Evolutionary conservation across 1,140 invertebrate genomes (phyloP).

Genomic region (Drosophila virilis): DNA sequence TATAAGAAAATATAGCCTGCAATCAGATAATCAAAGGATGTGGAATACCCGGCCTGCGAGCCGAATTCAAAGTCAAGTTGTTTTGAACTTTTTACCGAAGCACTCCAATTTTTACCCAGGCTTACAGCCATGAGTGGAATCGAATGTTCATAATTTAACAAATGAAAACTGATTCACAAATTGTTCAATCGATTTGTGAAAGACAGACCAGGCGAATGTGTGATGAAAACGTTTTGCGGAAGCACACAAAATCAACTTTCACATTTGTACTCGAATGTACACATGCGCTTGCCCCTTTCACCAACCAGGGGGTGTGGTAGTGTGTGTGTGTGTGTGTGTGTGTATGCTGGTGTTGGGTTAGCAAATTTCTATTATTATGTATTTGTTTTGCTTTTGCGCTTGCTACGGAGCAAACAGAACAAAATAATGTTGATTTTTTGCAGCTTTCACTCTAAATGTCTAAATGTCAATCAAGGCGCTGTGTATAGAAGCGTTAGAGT

Average conservation of each 20-base stretch:
- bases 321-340: background rate
- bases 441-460: constrained; percentile 56
- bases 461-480: constrained; percentile 46
- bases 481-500: background rate
- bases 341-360: constrained; percentile 5
- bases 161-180: too few relatives aligned
- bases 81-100: too few relatives aligned
- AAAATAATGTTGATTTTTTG: constrained; percentile 56
- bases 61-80: too few relatives aligned
- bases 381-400: constrained; percentile 50
- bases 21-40: too few relatives aligned
- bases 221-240: background rate
- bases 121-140: too few relatives aligned
- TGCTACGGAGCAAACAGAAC: constrained; percentile 31
- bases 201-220: background rate
- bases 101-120: too few relatives aligned
- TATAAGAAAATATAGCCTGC: too few relatives aligned
- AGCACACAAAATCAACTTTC: constrained; percentile 2
- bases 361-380: constrained; percentile 58
- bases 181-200: background rate
- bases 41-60: too few relatives aligned
- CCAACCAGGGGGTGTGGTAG: background rate
- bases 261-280: constrained; percentile 2
- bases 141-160: too few relatives aligned
- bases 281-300: constrained; percentile 4